Evolutionary conservation across 1,140 invertebrate genomes (phyloP).

Genomic region (Papilio machaon): DNA sequence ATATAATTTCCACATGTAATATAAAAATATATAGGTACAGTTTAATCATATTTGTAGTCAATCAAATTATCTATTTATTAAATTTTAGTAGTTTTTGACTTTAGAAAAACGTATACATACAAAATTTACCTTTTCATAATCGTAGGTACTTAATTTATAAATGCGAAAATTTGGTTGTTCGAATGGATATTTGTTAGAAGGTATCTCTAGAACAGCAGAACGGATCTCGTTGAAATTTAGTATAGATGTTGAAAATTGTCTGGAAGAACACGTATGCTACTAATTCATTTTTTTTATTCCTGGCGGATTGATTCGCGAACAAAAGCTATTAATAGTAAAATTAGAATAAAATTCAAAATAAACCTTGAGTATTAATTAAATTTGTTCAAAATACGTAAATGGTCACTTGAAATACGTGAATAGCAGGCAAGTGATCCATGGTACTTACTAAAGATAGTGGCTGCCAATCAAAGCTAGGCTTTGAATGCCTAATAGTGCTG

Average conservation of each 20-base stretch:
- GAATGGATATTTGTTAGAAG: neutral
- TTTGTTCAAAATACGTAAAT: constrained; percentile 62
- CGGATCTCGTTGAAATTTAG: too few species aligned
- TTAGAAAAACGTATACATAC: too few species aligned
- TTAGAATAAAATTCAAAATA: constrained; percentile 65
- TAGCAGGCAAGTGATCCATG: constrained; percentile 63
- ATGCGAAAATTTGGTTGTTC: too few species aligned
- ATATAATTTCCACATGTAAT: neutral
- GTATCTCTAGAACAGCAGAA: too few species aligned
- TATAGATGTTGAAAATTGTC: too few species aligned
- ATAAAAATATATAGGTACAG: neutral
- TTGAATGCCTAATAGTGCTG: constrained; percentile 69
- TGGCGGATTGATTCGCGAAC: too few species aligned
- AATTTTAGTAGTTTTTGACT: too few species aligned
- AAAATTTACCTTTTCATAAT: too few species aligned
- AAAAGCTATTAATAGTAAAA: neutral
- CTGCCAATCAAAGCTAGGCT: constrained; percentile 55
- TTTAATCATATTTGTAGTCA: neutral
- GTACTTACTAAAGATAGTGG: constrained; percentile 39
- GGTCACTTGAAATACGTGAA: constrained; percentile 58
- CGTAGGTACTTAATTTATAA: too few species aligned
- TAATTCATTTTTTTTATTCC: too few species aligned
- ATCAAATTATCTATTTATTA: neutral
- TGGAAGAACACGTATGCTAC: too few species aligned
- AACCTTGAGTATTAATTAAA: constrained; percentile 64